A percentile compares a stretch with the other conserved stretches of the same genome.
Evolutionary conservation across 2,797 vertebrate species (phyloP).

Genomic region (Poeciliopsis paucimaculata): DNA sequence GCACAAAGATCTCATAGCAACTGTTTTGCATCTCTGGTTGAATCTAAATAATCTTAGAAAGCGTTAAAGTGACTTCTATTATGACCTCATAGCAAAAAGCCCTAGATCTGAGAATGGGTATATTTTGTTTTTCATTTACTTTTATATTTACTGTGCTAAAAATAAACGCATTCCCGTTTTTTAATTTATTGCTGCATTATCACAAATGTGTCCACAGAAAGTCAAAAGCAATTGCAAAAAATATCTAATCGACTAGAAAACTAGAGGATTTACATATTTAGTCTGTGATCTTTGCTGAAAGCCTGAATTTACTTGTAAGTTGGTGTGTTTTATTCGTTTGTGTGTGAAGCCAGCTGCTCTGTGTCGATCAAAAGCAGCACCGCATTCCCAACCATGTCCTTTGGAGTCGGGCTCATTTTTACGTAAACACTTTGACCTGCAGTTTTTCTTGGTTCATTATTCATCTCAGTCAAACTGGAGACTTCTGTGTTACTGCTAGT

Average conservation of each 20-base stretch:
- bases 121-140: not conserved
- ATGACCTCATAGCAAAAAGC: not conserved
- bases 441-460: conserved; percentile 20
- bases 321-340: conserved; percentile 12
- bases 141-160: not conserved
- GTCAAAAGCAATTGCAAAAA: not conserved
- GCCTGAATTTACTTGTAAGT: not conserved
- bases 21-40: not conserved
- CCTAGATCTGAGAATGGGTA: not conserved
- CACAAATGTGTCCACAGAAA: not conserved
- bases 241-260: not conserved
- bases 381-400: conserved; percentile 45
- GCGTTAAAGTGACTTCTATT: not conserved
- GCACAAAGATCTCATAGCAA: not conserved
- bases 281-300: not conserved
- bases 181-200: not conserved
- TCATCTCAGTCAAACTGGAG: conserved; percentile 16
- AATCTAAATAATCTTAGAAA: not conserved
- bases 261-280: not conserved
- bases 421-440: conserved; percentile 4
- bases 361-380: conserved; percentile 47
- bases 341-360: conserved; percentile 53
- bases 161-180: not conserved
- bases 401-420: conserved; percentile 35
- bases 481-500: conserved; percentile 5